Conservation (phyloP, 2,888 invertebrate species). For the Ichneumon xanthorius region DNA sequence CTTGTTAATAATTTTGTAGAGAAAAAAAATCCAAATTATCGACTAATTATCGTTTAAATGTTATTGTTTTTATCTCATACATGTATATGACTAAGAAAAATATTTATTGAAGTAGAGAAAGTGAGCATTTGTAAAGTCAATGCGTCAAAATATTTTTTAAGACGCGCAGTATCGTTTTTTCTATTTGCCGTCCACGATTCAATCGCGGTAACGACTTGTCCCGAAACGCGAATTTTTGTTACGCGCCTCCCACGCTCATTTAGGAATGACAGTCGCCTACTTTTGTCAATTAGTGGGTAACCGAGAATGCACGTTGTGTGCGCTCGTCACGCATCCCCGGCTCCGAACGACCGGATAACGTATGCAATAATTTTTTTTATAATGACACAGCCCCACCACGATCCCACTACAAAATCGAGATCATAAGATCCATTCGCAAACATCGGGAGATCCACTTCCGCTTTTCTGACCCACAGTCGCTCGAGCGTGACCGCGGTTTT, state of each 20-base stretch:
- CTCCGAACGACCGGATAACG: constrained; percentile 21
- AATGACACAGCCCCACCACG: background rate
- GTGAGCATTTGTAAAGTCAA: no score
- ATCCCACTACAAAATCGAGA: background rate
- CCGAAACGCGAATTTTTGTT: background rate
- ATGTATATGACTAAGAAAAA: no score
- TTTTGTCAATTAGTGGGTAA: constrained; percentile 28
- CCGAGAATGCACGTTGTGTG: constrained; percentile 2
- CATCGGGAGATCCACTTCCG: constrained; percentile 7
- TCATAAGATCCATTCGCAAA: background rate
- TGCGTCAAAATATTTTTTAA: background rate
- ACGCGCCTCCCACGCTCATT: constrained; percentile 12
- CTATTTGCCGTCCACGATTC: background rate
- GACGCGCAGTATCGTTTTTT: background rate
- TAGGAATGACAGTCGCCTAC: constrained; percentile 39
- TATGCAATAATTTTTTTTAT: constrained; percentile 22
- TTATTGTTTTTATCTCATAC: no score
- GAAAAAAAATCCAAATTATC: no score
- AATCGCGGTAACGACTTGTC: background rate
- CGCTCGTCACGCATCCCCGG: constrained; percentile 46
- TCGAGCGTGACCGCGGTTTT: background rate
- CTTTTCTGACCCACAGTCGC: background rate
- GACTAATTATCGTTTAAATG: no score
- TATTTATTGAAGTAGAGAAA: no score
- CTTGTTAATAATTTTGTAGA: no score